Base-by-base conservation (phyloP, 2,113 vertebrate genomes). In the Pluvialis apricaria region DNA sequence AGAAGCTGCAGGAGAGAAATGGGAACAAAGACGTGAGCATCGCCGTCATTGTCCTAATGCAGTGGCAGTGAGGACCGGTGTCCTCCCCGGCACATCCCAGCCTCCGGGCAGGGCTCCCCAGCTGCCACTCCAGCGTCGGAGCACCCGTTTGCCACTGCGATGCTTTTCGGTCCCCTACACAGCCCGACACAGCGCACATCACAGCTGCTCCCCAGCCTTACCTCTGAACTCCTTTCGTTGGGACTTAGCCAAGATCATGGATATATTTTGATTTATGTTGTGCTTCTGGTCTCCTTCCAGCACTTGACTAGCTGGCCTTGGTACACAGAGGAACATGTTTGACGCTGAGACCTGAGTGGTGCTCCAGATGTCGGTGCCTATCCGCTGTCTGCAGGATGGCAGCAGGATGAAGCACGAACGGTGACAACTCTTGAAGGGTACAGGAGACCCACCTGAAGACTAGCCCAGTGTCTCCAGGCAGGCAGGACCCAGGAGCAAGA, bases 41-140 rank as follows among this genome's bases (percentile, higher is more conserved):
- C 5, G 0, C 66, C 28, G 10, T 17, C 5, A 1, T 34, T 3
- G 15, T 18, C 45, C 31, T 6, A n/a, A n/a, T 1, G 2, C 36
- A n/a, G 81, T 1, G 5, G 24, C 55, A 51, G 29, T 1, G 2
- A 42, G 66, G 44, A 26, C 54, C 4, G 8, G 14, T 1, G 2
- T 51, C 24, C 28, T 26, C 42, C n/a, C 42, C 1, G 2, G 21
- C 28, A 32, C 1, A 2, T 7, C 4, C 32, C 40, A 15, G 25
- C 15, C 64, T 9, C 32, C 4, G 1, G 32, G 34, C 51, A 45
- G 54, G 13, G 44, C 10, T 47, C 64, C 28, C 45, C 3, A 0
- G 47, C 29, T 26, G 29, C 58, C 38, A 64, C 60, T 28, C 36
- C 32, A 29, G 40, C 2, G 0, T 15, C 4, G 2, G 79, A 82